Base-by-base conservation (phyloP, 2,888 invertebrate genomes). In the Euclidia mi region DNA sequence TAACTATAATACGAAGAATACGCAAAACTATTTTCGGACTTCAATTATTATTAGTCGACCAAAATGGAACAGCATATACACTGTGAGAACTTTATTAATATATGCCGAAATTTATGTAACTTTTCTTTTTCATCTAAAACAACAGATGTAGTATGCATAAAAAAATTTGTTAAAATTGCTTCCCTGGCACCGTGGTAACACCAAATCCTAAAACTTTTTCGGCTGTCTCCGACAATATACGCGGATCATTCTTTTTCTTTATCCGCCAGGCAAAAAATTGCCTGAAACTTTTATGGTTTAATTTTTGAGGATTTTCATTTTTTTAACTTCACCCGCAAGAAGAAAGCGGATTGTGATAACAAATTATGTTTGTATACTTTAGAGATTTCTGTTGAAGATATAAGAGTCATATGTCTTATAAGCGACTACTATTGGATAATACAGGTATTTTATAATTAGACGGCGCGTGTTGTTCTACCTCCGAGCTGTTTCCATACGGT, bases 251-350 rank as follows among this genome's bases (percentile, higher is more conserved):
- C 75, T 51, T 73, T 75, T 62, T 68, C 71, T 77, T 75, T 71
- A 75, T 56, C 59, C 72, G 45, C 2, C 47, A 65, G 44, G 75
- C 78, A 75, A 68, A 75, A 75, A 77, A 75, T 75, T 77, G 71
- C 69, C 62, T 64, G 1, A 62, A 75, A 75, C 61, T 75, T 71
- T 57, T 45, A 35, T 45, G 61, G 43, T 62, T 49, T 65, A 57
- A 62, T 72, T 74, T 64, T 65, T 47, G 35, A 42, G 46, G 56
- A 72, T 67, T 64, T 72, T 51, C 56, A 66, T 71, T 64, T 67
- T 68, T 74, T 75, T 60, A 56, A 56, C 71, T 56, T 65, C 2
- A n/a, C 17, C 18, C 25, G 4, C 35, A 18, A 42, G 41, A 32
- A 49, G 46, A 58, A 67, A 60, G 52, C 53, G 52, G 50, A 46